A percentile compares a stretch with the other conserved stretches of the same genome.
Evolutionary conservation across 2,113 vertebrate species (phyloP).

Genomic region (Myiagra hebetior): DNA sequence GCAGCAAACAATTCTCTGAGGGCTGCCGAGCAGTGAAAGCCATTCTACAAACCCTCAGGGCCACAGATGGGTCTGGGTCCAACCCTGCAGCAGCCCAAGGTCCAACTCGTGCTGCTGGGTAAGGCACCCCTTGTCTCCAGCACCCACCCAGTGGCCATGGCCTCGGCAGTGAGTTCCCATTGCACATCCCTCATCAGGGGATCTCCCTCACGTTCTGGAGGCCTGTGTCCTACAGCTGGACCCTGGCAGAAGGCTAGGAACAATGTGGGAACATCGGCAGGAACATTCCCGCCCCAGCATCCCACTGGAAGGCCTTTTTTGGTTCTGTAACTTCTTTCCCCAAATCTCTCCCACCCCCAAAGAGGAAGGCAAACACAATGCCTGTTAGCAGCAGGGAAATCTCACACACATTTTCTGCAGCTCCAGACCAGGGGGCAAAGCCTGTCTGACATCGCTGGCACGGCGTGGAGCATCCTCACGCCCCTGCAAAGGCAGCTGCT

Average conservation of each 20-base stretch:
- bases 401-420: conserved; percentile 54
- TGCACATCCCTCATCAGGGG: not conserved
- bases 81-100: not conserved
- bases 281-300: not conserved
- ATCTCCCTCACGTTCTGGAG: not conserved
- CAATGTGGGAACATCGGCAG: not conserved
- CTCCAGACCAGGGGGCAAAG: conserved; percentile 37
- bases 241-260: not conserved
- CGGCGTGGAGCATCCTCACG: not conserved
- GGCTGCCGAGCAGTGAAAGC: not conserved
- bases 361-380: conserved; percentile 38
- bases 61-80: not conserved
- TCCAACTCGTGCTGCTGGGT: not conserved
- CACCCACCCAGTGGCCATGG: not conserved
- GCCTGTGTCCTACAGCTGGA: not conserved
- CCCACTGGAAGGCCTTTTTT: not conserved
- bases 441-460: not conserved
- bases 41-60: not conserved
- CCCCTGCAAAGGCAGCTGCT: not conserved
- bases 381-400: conserved; percentile 46
- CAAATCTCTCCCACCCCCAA: not conserved
- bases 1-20: not conserved
- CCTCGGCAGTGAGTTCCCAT: not conserved
- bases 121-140: not conserved
- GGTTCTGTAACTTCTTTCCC: not conserved